phyloP scores from a whole-genome alignment of 2,797 vertebrate species.

The Peromyscus eremicus region DNA sequence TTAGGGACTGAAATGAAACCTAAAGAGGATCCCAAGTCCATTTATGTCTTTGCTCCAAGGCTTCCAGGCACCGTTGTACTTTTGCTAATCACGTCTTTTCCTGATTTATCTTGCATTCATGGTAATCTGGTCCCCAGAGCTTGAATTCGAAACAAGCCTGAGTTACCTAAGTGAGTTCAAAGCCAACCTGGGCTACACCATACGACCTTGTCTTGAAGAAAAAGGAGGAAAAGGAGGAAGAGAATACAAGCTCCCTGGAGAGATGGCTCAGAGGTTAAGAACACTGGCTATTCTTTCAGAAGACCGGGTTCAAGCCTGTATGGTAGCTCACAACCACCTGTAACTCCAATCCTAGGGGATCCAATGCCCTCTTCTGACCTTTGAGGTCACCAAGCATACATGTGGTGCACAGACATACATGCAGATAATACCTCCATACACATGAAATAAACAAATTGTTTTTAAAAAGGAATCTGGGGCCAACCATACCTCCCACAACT shows the following conservation, averaged over 20 bases:
- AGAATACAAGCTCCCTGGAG: not conserved
- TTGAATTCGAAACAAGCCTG: not conserved
- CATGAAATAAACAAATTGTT: not conserved
- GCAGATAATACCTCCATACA: not conserved
- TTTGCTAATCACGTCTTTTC: constrained; percentile 12
- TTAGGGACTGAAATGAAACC: constrained; percentile 50
- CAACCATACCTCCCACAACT: not conserved
- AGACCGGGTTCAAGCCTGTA: not conserved
- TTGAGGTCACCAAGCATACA: not conserved
- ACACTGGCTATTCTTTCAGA: not conserved
- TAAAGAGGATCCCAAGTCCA: constrained; percentile 27
- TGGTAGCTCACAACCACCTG: not conserved
- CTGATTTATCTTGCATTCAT: not conserved
- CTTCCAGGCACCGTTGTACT: not conserved
- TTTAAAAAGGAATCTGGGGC: not conserved
- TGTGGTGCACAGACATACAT: not conserved
- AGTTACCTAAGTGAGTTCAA: not conserved
- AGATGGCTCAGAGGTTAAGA: not conserved
- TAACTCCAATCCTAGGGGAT: not conserved
- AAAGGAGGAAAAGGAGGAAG: not conserved
- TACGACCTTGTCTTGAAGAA: not conserved
- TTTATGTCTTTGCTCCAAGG: constrained; percentile 43
- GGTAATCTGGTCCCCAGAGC: not conserved
- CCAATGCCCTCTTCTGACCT: not conserved
- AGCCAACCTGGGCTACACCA: too few species aligned